Percentiles rank a stretch among this genome's conserved stretches.
These are phyloP conservation scores for Metellina segmentata DNA, from an alignment of 2,888 invertebrate genomes.

Conservation along the genomic window DNA sequence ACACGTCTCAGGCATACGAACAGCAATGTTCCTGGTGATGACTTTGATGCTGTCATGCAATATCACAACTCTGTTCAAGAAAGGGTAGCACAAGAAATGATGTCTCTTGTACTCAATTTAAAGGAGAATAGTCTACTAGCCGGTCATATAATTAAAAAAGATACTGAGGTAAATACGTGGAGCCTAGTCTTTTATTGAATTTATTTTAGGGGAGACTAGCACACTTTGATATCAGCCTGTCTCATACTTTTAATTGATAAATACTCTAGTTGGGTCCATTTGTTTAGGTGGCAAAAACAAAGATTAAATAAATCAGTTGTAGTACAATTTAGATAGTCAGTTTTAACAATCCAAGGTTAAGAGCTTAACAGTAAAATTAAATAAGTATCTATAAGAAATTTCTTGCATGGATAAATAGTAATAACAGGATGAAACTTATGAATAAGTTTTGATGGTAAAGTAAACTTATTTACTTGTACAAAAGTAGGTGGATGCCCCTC, in stretches of 20 bases:
- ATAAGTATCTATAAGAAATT: too few relatives aligned
- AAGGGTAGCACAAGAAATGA: slow-evolving; percentile 95
- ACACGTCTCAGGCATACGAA: slow-evolving; percentile 36
- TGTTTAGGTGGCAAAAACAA: neutral
- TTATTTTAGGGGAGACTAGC: too few relatives aligned
- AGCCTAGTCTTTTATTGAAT: too few relatives aligned
- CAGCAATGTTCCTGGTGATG: slow-evolving; percentile 82
- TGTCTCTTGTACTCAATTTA: slow-evolving; percentile 91
- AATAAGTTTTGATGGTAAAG: too few relatives aligned
- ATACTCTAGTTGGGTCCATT: neutral
- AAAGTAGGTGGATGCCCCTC: too few relatives aligned
- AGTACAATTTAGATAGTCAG: too few relatives aligned
- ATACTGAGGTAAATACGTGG: slow-evolving; percentile 86
- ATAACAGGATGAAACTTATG: too few relatives aligned
- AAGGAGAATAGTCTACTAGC: slow-evolving; percentile 95
- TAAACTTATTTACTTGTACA: too few relatives aligned
- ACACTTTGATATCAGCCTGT: neutral
- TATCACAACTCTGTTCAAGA: slow-evolving; percentile 94
- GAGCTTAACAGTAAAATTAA: too few relatives aligned
- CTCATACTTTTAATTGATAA: neutral
- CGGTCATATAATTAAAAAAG: slow-evolving; percentile 92
- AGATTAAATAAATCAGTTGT: too few relatives aligned
- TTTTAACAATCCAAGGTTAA: too few relatives aligned
- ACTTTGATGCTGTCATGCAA: slow-evolving; percentile 90
- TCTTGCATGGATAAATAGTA: too few relatives aligned